Evolutionary conservation across 1,140 invertebrate genomes (phyloP).

Genomic region (Ruditapes philippinarum): DNA sequence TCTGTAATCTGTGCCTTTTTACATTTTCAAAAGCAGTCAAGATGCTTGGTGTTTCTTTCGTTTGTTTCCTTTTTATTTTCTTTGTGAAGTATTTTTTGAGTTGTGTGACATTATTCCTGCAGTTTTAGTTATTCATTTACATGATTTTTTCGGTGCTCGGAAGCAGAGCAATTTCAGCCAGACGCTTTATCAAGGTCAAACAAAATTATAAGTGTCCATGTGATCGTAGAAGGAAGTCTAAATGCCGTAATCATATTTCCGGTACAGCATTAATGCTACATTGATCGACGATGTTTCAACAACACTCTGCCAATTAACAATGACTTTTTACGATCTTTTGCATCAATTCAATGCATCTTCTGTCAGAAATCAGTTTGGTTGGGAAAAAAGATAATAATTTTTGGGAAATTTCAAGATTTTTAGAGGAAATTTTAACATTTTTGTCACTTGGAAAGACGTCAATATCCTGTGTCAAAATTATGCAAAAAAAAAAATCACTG

Average conservation of each 20-base stretch:
- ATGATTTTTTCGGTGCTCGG: no score
- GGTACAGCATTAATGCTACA: not conserved
- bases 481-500: not conserved
- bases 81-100: not conserved
- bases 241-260: conserved; percentile 20
- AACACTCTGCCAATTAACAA: not conserved
- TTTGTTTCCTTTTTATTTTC: not conserved
- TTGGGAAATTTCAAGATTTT: not conserved
- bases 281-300: not conserved
- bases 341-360: not conserved
- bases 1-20: not conserved
- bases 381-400: not conserved
- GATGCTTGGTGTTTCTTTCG: not conserved
- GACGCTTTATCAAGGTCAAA: not conserved
- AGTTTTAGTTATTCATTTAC: no score
- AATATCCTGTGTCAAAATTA: not conserved
- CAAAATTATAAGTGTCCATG: not conserved
- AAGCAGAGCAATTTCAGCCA: not conserved
- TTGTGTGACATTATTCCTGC: not conserved
- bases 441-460: conserved; percentile 3
- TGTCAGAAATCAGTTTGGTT: not conserved
- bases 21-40: not conserved
- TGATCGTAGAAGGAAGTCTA: not conserved
- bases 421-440: not conserved
- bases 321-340: not conserved